phyloP scores from a whole-genome alignment of 2,888 invertebrate genomes.

The Stenchaetothrips biformis region DNA sequence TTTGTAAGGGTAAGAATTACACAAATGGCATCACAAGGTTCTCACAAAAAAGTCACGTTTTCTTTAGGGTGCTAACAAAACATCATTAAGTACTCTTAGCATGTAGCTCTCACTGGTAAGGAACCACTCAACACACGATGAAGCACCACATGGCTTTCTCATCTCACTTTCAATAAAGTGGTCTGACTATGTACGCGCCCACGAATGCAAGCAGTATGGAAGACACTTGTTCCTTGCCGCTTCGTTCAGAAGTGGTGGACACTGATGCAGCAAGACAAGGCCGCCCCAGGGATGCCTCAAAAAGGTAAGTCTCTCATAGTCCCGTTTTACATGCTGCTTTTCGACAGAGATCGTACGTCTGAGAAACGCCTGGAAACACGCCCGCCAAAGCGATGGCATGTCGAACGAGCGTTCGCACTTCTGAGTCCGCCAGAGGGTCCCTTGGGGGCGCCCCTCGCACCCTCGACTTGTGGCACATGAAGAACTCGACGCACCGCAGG shows the following conservation, averaged over 20 bases:
- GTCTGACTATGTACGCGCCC: neutral
- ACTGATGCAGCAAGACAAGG: too few relatives aligned
- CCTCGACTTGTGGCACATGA: neutral
- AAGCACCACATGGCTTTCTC: neutral
- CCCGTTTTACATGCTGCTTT: too few relatives aligned
- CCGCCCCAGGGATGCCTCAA: too few relatives aligned
- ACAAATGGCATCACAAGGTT: neutral
- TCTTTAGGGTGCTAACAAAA: neutral
- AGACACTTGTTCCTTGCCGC: too few relatives aligned
- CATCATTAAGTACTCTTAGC: neutral
- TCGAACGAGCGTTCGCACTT: neutral
- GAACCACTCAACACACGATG: neutral
- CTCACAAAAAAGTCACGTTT: neutral
- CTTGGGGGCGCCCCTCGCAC: neutral
- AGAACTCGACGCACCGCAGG: too few relatives aligned
- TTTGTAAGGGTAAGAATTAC: neutral
- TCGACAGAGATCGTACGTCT: too few relatives aligned
- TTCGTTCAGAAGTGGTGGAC: too few relatives aligned
- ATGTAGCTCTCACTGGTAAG: too few relatives aligned
- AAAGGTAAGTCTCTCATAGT: too few relatives aligned
- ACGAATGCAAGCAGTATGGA: too few relatives aligned
- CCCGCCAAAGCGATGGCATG: neutral
- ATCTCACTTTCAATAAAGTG: neutral
- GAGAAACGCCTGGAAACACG: neutral
- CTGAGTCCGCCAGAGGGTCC: neutral